Base-by-base conservation (phyloP, 2,888 invertebrate species). In the Tipula lateralis region DNA sequence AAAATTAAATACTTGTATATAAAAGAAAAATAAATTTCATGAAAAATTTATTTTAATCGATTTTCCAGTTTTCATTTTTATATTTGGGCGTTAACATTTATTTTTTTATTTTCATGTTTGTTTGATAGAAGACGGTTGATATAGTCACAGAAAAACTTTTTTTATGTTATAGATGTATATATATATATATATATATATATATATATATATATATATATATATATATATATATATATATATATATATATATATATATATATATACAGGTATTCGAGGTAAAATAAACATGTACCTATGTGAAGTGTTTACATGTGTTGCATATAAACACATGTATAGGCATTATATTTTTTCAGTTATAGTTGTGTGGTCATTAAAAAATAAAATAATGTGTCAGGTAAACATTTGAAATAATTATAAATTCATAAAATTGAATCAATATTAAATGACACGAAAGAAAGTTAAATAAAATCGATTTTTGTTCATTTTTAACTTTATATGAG, bases 11-110 rank as follows among this genome's bases (percentile, higher is more conserved):
- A 66, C 66, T 66, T 12, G 24, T 66, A 24, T 24, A 66, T 66
- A 24, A 66, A 66, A 66, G 66, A 66, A 66, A 44, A 66, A 66
- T 19, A 66, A 66, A 66, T 66, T 66, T 24, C 24, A 66, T 66
- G 66, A 66, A 66, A 66, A 66, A 66, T 66, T 66, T 66, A 66
- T 66, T 66, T 66, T 66, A 66, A 66, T 66, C 66, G 66, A 66
- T 66, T 66, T 66, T 66, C 24, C 66, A 66, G 66, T 66, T 66
- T 66, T 66, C 66, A 66, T 66, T 66, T 66, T 66, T 66, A 66
- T 66, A 66, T 66, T 66, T 66, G 66, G 66, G 66, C 66, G 66
- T 66, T 66, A 66, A 24, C 66, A 66, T 44, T 44, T 44, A 50
- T 66, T 66, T 66, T 66, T 66, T 66, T 66, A 24, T 66, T 66